Evolutionary conservation across 2,797 vertebrate species (phyloP).

Genomic region (Sylvilagus floridanus): DNA sequence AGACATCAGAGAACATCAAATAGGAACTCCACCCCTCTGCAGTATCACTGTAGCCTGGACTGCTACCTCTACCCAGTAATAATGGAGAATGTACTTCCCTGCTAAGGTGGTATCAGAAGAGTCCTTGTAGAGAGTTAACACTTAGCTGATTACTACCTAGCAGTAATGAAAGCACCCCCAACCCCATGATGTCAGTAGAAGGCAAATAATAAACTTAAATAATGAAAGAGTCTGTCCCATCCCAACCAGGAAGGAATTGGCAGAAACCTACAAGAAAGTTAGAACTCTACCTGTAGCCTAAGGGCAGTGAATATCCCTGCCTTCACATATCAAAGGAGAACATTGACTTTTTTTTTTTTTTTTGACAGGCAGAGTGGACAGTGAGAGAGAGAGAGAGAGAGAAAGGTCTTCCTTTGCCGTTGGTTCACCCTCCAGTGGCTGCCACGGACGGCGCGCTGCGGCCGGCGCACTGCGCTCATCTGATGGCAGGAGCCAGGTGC

Average conservation of each 20-base stretch:
- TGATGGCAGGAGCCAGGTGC: too few species aligned
- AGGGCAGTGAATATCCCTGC: not conserved
- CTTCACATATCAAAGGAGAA: not conserved
- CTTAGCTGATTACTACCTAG: not conserved
- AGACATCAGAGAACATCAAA: constrained; percentile 18
- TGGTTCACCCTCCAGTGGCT: too few species aligned
- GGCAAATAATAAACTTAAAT: constrained; percentile 18
- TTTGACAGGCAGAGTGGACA: too few species aligned
- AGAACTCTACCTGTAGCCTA: not conserved
- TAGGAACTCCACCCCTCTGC: not conserved
- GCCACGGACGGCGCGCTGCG: too few species aligned
- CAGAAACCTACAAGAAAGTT: constrained; percentile 14
- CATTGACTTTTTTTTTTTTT: constrained; percentile 1
- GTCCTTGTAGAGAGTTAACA: constrained; percentile 1
- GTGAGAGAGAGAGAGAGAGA: too few species aligned
- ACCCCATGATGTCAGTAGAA: constrained; percentile 1
- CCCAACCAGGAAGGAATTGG: not conserved
- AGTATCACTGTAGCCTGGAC: not conserved
- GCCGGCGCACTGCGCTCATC: too few species aligned
- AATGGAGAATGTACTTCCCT: not conserved
- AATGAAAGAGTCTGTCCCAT: constrained; percentile 15
- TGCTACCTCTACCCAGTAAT: not conserved
- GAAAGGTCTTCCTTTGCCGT: too few species aligned
- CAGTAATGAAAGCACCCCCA: not conserved
- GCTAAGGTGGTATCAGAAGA: not conserved